Conservation (phyloP, 2,888 invertebrate species). For the Helobdella robusta region DNA sequence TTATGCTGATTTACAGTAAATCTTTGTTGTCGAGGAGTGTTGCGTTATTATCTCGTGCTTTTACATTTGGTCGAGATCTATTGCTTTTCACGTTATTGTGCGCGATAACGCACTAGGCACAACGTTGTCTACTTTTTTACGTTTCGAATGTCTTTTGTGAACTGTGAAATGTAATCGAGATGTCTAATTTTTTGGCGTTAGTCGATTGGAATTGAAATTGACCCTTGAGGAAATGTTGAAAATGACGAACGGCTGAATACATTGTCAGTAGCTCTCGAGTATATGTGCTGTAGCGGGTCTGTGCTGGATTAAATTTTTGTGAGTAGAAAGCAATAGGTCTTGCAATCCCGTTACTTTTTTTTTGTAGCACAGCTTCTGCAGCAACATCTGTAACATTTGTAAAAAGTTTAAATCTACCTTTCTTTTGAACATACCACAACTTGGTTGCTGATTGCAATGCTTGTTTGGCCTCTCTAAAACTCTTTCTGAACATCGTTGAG, state of each 20-base stretch:
- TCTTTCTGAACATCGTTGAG: not conserved
- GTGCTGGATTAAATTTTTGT: not conserved
- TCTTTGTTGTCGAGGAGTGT: too few species aligned
- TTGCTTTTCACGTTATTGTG: too few species aligned
- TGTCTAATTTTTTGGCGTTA: not conserved
- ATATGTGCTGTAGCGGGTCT: not conserved
- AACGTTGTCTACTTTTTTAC: too few species aligned
- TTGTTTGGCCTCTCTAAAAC: not conserved
- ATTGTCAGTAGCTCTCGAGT: not conserved
- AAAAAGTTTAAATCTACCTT: too few species aligned
- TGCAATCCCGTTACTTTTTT: not conserved
- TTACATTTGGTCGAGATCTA: too few species aligned
- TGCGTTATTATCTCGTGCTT: too few species aligned
- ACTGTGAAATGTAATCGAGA: not conserved
- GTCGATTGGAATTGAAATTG: too few species aligned
- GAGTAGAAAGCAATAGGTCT: not conserved
- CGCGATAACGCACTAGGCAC: too few species aligned
- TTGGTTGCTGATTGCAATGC: not conserved
- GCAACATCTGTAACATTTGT: not conserved
- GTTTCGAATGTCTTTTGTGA: not conserved
- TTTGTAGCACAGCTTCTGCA: not conserved
- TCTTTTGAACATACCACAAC: not conserved
- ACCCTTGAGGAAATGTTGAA: not conserved
- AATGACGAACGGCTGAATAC: not conserved
- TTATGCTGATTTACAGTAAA: too few species aligned